A percentile compares a stretch with the other conserved stretches of the same genome.
Conservation (phyloP, 2,888 invertebrate genomes). For the Mycalesis mineus region DNA sequence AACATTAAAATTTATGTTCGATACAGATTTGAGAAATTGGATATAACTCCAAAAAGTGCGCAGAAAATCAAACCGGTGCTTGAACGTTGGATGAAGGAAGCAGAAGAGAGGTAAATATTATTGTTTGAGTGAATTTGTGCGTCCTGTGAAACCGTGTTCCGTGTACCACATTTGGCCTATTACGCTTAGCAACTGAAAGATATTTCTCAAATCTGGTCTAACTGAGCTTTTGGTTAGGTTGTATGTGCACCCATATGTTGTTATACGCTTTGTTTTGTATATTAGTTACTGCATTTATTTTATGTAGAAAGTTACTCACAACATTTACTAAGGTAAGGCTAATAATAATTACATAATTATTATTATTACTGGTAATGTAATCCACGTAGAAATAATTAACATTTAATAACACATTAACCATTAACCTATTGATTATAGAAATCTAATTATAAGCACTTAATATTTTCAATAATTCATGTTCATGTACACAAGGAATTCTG, state of each 20-base stretch:
- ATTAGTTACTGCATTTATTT: slow-evolving; percentile 14
- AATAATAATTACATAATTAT: background rate
- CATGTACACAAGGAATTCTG: slow-evolving; percentile 18
- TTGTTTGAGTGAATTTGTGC: slow-evolving; percentile 71
- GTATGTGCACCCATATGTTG: slow-evolving; percentile 25
- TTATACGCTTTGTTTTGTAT: slow-evolving; percentile 23
- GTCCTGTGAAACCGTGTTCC: slow-evolving; percentile 67
- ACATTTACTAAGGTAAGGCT: slow-evolving; percentile 3
- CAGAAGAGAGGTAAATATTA: slow-evolving; percentile 92
- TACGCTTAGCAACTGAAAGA: slow-evolving; percentile 70
- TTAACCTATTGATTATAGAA: slow-evolving; percentile 3
- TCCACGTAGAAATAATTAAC: slow-evolving; percentile 1
- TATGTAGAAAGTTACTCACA: slow-evolving; percentile 5
- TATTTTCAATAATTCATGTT: slow-evolving; percentile 26
- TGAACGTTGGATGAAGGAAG: slow-evolving; percentile 99
- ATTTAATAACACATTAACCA: slow-evolving; percentile 5
- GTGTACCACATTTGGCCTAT: slow-evolving; percentile 73
- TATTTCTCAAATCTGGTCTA: slow-evolving; percentile 79
- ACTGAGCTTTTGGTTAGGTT: slow-evolving; percentile 57
- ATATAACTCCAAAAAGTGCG: slow-evolving; percentile 99
- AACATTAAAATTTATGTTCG: slow-evolving; percentile 75
- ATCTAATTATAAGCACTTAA: slow-evolving; percentile 14
- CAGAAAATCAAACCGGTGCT: slow-evolving; percentile 99
- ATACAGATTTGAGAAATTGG: slow-evolving; percentile 98
- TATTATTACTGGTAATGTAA: background rate